Evolutionary conservation across 2,888 invertebrate species (phyloP).

Genomic region (Drosophila rubida): DNA sequence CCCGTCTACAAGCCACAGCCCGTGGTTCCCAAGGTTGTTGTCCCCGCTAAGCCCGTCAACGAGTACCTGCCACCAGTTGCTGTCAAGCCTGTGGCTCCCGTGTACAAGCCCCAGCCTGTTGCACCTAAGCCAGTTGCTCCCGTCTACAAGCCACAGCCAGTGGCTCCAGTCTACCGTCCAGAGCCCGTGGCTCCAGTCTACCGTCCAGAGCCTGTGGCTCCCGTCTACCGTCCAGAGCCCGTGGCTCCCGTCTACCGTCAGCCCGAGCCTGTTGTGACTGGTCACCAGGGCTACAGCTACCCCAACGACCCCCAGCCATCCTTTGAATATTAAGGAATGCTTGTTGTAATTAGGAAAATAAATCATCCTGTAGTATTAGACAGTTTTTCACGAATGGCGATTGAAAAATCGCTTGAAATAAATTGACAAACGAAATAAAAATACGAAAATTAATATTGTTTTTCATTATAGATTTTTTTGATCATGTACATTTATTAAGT

Average conservation of each 20-base stretch:
- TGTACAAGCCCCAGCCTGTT: constrained; percentile 20
- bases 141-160: constrained; percentile 33
- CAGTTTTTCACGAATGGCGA: constrained; percentile 42
- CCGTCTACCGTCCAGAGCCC: constrained; percentile 32
- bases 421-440: constrained; percentile 29
- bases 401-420: constrained; percentile 32
- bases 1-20: constrained; percentile 23
- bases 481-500: too few relatives aligned
- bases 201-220: constrained; percentile 23
- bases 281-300: constrained; percentile 73
- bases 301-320: constrained; percentile 82
- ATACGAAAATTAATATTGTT: not conserved
- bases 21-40: constrained; percentile 33
- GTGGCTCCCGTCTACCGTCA: constrained; percentile 36
- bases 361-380: constrained; percentile 76
- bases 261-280: constrained; percentile 34
- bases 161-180: constrained; percentile 15
- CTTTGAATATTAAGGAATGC: constrained; percentile 69
- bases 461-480: too few relatives aligned
- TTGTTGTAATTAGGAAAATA: constrained; percentile 52
- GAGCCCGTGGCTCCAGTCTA: constrained; percentile 25
- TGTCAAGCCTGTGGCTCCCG: constrained; percentile 30
- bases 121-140: constrained; percentile 18
- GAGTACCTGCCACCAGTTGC: constrained; percentile 10
- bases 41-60: constrained; percentile 20